Conservation (phyloP, 2,113 vertebrate species). For the Zeus faber region DNA sequence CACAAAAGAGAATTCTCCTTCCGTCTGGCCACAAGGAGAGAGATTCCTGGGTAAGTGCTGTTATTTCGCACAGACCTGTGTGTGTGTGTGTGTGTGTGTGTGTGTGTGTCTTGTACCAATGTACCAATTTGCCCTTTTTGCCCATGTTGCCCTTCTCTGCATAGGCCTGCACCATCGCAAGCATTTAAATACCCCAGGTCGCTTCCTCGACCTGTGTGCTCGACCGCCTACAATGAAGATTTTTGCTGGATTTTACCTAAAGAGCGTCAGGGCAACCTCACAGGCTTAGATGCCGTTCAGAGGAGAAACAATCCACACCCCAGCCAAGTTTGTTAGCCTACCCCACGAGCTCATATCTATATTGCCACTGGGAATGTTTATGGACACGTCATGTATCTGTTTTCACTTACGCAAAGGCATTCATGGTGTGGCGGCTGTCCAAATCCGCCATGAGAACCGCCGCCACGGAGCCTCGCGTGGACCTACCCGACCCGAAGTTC, state of each 20-base stretch:
- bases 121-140: no score
- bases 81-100: not conserved
- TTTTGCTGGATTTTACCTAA: slow-evolving; percentile 71
- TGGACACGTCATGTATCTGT: slow-evolving; percentile 18
- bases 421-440: slow-evolving; percentile 69
- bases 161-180: slow-evolving; percentile 60
- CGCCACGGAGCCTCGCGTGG: slow-evolving; percentile 45
- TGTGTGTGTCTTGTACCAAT: not conserved
- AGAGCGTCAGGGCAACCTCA: slow-evolving; percentile 61
- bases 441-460: slow-evolving; percentile 26
- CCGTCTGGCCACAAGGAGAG: slow-evolving; percentile 38
- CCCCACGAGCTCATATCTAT: no score
- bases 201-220: slow-evolving; percentile 60
- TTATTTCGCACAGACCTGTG: not conserved
- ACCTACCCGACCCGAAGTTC: slow-evolving; percentile 52
- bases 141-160: slow-evolving; percentile 27
- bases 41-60: slow-evolving; percentile 61
- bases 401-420: slow-evolving; percentile 38
- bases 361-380: no score
- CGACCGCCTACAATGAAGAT: slow-evolving; percentile 72
- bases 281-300: slow-evolving; percentile 47
- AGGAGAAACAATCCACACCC: slow-evolving; percentile 65
- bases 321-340: slow-evolving; percentile 62
- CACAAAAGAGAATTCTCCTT: slow-evolving; percentile 68
- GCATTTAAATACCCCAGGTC: slow-evolving; percentile 64